Conservation (phyloP, 2,888 invertebrate genomes). For the Anoplius nigerrimus region DNA sequence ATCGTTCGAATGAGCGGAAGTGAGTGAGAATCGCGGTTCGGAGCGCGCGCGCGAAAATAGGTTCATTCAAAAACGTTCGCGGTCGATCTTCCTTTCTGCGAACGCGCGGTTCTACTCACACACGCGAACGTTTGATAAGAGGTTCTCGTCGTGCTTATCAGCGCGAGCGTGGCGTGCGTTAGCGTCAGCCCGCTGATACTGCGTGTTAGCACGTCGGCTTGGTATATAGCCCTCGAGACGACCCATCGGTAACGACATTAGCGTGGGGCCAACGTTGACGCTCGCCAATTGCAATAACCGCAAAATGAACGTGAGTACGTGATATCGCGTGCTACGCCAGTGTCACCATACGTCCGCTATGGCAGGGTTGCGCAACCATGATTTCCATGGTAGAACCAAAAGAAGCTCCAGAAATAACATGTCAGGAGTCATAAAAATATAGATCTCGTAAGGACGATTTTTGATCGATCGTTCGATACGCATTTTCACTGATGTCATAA, state of each 20-base stretch:
- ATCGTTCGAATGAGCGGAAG: no score
- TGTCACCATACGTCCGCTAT: slow-evolving; percentile 32
- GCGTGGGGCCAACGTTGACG: slow-evolving; percentile 25
- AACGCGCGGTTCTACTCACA: no score
- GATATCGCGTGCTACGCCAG: slow-evolving; percentile 34
- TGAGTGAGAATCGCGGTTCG: no score
- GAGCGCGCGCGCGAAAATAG: no score
- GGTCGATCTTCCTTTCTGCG: no score
- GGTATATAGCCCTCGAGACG: slow-evolving; percentile 24
- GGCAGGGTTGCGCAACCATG: slow-evolving; percentile 36
- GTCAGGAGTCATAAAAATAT: no score
- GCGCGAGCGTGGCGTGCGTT: slow-evolving; percentile 21
- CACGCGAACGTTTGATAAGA: no score
- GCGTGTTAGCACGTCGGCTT: slow-evolving; percentile 30
- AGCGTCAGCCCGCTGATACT: slow-evolving; percentile 23
- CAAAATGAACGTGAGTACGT: slow-evolving; percentile 5
- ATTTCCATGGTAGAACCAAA: slow-evolving; percentile 3
- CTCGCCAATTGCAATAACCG: slow-evolving; percentile 3
- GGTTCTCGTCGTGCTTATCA: background rate
- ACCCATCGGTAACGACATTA: slow-evolving; percentile 26
- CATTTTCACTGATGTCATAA: no score
- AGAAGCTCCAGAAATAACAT: no score
- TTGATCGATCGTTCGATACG: no score
- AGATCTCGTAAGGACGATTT: no score
- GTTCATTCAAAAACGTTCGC: no score